Evolutionary conservation across 2,888 invertebrate genomes (phyloP).

Genomic region (Noctua janthina): DNA sequence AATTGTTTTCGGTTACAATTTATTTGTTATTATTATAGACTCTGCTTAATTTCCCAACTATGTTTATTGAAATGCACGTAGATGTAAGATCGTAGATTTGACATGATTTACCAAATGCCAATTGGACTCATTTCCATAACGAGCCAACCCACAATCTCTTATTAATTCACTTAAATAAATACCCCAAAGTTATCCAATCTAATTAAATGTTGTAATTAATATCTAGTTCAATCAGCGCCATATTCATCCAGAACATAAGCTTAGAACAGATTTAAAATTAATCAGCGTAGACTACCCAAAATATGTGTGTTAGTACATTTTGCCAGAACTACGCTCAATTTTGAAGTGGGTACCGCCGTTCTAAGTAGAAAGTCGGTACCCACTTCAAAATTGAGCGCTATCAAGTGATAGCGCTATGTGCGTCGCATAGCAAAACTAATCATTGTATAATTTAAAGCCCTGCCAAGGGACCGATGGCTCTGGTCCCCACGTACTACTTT

Average conservation of each 20-base stretch:
- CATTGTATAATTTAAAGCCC: constrained; percentile 72
- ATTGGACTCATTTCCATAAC: not conserved
- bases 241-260: not conserved
- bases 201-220: not conserved
- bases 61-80: not conserved
- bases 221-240: not conserved
- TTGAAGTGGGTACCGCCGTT: constrained; percentile 40
- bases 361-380: not conserved
- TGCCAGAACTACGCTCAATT: not conserved
- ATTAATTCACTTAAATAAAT: not conserved
- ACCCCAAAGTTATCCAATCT: not conserved
- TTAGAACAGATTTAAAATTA: not conserved
- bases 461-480: constrained; percentile 71
- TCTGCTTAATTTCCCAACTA: constrained; percentile 16
- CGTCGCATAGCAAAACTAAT: constrained; percentile 69
- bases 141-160: not conserved
- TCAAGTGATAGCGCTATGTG: constrained; percentile 43
- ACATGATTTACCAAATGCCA: constrained; percentile 12
- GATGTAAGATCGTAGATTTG: not conserved
- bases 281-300: not conserved
- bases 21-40: constrained; percentile 11
- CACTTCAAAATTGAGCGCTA: not conserved
- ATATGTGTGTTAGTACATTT: not conserved
- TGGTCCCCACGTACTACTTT: constrained; percentile 73
- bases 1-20: constrained; percentile 21